Evolutionary conservation across 2,888 invertebrate genomes (phyloP), one percentile per base, ranked within the genome.

Genomic region (Ashinkailepas kermadecensis): DNA sequence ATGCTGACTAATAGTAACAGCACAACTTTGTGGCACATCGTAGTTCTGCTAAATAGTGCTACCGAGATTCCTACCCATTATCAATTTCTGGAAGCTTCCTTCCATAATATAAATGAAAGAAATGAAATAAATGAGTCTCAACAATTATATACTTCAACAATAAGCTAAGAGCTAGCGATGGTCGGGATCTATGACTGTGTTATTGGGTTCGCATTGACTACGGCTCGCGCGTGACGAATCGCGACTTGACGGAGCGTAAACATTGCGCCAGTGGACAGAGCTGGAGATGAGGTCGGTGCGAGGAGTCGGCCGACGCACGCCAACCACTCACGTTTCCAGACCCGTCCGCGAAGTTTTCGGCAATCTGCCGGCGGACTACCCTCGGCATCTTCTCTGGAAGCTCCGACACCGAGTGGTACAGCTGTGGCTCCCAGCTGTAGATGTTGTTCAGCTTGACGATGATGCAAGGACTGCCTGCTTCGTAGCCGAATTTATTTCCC

Each of bases 391-490:
- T 89, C 0, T 87, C 86, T 80, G 95, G 95, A 84, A 94, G 89
- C 82, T 89, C 87, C 83, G 91, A 91, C 62, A 92, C 90, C 85
- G 91, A 91, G 88, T 94, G 93, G 89, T 92, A 96, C 81, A 92
- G 92, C 81, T 91, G 89, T 39, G 97, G 96, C 78, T 88, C 86
- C 96, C 97, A 97, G 86, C 93, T 93, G 89, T 92, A 96, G 86
- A 97, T 96, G 95, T 95, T 96, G 88, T 99, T 99, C 85, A 99
- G 90, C 88, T 99, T 99, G 85, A 99, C 91, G 89, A 98, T 93
- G 87, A 99, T 94, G 88, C 99, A 99, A 23, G 99, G 99, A 82
- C 88, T 93, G 83, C 93, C 94, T 85, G 91, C 91, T 85, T 92
- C 92, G 88, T 93, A 99, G 87, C 96, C 97, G 89, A 93, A 99